Evolutionary conservation across 2,797 vertebrate genomes (phyloP), one percentile per base, ranked within the genome.

Genomic region (Hippocampus kuda): DNA sequence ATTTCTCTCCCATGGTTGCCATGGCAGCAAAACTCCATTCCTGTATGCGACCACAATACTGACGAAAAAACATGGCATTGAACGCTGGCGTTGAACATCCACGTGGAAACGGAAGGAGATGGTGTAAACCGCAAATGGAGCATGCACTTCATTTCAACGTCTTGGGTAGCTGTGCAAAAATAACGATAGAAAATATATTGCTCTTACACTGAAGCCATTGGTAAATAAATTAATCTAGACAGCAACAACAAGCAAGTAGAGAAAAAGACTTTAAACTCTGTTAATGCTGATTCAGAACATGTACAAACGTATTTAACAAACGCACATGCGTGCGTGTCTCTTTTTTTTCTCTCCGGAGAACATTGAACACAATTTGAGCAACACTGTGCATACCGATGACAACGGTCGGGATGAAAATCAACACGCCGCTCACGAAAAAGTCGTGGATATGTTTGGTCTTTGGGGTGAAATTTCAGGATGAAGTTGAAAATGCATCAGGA

Each of bases 121-220:
- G 51, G 38, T 8, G 42, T 66, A 90, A 92, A 91, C 84, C 84
- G 89, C 88, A 89, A 87, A 86, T 84, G 86, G 87, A 85, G 87
- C 90, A 88, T 90, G 89, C 89, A 79, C 83, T 85, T 85, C 81
- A 76, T 85, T 64, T 89, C 91, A 91, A 90, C 85, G 89, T 85
- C 84, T 90, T 94, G 94, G 34, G 92, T 94, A 97, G 96, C 93
- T 98, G 95, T 99, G 96, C 96, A 97, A 97, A 93, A 93, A 97
- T 96, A 97, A 94, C 94, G 96, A 95, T 93, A 89, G 91, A 91
- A 93, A 94, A 92, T 90, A 92, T 89, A 94, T 92, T 92, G 93
- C 91, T 92, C 93, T 90, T 91, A 95, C 93, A 95, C 93, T 91
- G 89, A 91, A 93, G 92, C 89, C 85, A 84, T 84, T 86, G 90